These are phyloP conservation scores for Pollachius pollachius DNA, from an alignment of 2,113 vertebrate species.

Conservation along the genomic window DNA sequence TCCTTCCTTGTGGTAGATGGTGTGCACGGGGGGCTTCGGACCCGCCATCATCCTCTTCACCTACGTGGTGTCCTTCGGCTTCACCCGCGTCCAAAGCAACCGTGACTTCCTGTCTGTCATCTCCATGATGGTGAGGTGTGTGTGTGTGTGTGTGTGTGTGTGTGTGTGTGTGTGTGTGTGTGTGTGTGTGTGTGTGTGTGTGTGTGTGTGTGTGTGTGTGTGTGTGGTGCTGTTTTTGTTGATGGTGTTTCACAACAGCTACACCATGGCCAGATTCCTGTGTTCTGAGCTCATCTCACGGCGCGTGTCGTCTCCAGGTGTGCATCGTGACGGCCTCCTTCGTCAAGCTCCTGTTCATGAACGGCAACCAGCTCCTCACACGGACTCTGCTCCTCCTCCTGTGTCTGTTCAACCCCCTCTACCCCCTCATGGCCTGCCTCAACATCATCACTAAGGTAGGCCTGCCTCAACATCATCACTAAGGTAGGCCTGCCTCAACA, in stretches of 20 bases:
- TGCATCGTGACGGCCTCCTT: constrained; percentile 73
- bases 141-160: background rate
- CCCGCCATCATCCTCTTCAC: constrained; percentile 91
- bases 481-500: too few relatives aligned
- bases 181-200: background rate
- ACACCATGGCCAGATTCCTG: background rate
- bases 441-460: constrained; percentile 89
- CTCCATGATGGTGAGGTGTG: constrained; percentile 88
- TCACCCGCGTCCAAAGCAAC: constrained; percentile 86
- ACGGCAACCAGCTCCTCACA: constrained; percentile 68
- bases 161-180: background rate
- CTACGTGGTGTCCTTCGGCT: constrained; percentile 89
- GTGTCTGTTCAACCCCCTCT: constrained; percentile 86
- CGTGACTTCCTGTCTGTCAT: constrained; percentile 93
- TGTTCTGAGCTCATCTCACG: background rate
- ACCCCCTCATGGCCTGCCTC: constrained; percentile 91
- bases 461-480: background rate
- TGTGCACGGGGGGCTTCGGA: constrained; percentile 86
- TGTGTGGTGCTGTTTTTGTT: background rate
- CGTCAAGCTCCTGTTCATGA: constrained; percentile 78
- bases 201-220: too few relatives aligned
- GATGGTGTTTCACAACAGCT: too few relatives aligned
- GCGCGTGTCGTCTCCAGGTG: constrained; percentile 49
- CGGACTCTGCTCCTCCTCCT: constrained; percentile 80
- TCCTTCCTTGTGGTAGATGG: constrained; percentile 68